Evolutionary conservation across 1,140 invertebrate species (phyloP).

Genomic region (Drosophila equinoxialis): DNA sequence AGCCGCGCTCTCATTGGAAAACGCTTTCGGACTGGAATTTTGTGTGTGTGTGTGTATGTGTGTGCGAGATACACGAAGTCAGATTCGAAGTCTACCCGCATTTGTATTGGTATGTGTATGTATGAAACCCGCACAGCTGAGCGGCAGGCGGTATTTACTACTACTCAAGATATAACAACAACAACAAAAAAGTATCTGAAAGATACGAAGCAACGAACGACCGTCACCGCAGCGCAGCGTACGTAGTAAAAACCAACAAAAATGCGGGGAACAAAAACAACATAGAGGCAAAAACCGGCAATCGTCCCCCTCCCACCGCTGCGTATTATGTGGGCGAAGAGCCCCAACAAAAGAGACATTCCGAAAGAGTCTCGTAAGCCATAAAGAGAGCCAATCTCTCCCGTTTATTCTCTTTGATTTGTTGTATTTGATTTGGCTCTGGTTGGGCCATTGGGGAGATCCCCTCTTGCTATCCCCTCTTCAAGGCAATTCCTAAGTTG

Average conservation of each 20-base stretch:
- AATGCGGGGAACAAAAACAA: conserved; percentile 18
- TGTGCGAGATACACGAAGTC: conserved; percentile 1
- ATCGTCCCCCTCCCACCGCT: conserved; percentile 17
- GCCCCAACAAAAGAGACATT: conserved; percentile 12
- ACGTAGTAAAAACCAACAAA: conserved; percentile 35
- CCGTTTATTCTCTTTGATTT: neutral
- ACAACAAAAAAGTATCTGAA: conserved; percentile 66
- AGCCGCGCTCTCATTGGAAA: conserved; percentile 19
- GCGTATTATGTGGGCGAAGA: conserved; percentile 53
- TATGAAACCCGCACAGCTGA: conserved; percentile 64
- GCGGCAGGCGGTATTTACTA: conserved; percentile 63
- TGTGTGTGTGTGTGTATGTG: neutral
- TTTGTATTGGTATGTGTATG: conserved; percentile 1
- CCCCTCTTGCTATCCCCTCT: neutral
- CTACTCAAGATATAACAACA: conserved; percentile 32
- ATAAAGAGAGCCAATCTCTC: neutral
- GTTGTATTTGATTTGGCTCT: neutral
- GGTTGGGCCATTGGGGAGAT: neutral
- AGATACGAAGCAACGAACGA: conserved; percentile 60
- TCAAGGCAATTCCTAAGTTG: neutral
- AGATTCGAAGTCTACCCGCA: conserved; percentile 14
- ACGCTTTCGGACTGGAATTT: conserved; percentile 6
- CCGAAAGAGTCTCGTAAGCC: neutral
- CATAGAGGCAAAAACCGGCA: conserved; percentile 63
- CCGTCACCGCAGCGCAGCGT: conserved; percentile 27